Percentiles rank a stretch among this genome's conserved stretches.
Conservation (phyloP, 2,888 invertebrate genomes). For the Branchipolynoe longqiensis region DNA sequence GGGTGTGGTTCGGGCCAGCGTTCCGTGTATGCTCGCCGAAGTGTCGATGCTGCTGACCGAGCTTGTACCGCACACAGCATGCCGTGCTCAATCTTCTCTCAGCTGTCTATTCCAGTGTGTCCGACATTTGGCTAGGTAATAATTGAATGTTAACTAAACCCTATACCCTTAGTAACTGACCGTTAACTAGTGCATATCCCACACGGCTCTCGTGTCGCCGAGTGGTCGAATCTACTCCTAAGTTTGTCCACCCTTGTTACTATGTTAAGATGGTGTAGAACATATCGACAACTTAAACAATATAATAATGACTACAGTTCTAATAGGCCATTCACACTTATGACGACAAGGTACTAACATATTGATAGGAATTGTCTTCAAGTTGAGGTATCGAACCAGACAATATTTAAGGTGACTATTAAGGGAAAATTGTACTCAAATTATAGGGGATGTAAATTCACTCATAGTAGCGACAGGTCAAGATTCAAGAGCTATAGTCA, state of each 20-base stretch:
- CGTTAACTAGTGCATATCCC: constrained; percentile 18
- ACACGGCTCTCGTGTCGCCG: background rate
- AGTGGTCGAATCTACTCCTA: background rate
- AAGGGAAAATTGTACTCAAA: no score
- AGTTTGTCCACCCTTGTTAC: constrained; percentile 28
- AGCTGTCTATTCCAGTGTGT: background rate
- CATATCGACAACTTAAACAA: no score
- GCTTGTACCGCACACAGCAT: constrained; percentile 33
- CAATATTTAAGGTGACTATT: no score
- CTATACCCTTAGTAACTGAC: background rate
- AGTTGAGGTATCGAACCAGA: constrained; percentile 2
- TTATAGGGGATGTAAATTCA: no score
- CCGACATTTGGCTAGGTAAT: background rate
- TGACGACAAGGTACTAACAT: constrained; percentile 36
- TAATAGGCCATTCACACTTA: no score
- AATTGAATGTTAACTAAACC: background rate
- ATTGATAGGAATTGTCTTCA: constrained; percentile 26
- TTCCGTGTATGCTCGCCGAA: background rate
- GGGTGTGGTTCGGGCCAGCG: background rate
- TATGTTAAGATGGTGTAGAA: background rate
- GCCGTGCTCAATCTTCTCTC: constrained; percentile 37
- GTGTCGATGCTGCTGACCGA: constrained; percentile 15
- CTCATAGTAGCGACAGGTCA: no score
- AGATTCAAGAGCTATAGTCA: no score
- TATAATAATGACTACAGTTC: no score